Percentiles rank a stretch among this genome's conserved stretches.
phyloP scores from a whole-genome alignment of 2,888 invertebrate species.

The Cerastis rubricosa region DNA sequence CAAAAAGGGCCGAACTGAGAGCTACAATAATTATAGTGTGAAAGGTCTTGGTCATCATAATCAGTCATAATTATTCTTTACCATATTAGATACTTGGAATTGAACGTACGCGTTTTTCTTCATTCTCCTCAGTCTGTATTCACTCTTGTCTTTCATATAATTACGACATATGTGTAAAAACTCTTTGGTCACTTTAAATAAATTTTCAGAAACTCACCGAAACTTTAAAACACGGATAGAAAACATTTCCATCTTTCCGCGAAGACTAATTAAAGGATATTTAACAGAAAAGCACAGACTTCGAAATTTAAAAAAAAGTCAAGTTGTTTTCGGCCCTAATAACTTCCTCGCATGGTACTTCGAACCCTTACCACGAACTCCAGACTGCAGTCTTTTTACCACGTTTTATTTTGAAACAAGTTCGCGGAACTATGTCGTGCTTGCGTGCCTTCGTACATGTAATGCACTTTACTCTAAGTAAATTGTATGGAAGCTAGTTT shows the following conservation, averaged over 20 bases:
- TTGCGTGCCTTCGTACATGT: constrained; percentile 53
- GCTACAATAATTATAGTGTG: background rate
- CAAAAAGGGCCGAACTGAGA: background rate
- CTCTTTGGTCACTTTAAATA: background rate
- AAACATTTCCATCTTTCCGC: background rate
- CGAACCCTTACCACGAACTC: constrained; percentile 41
- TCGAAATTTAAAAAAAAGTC: constrained; percentile 19
- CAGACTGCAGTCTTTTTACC: constrained; percentile 55
- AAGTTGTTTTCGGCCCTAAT: constrained; percentile 33
- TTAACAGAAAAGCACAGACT: constrained; percentile 9
- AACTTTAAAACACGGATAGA: background rate
- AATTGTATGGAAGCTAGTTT: constrained; percentile 60
- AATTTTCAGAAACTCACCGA: background rate
- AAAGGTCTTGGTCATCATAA: background rate
- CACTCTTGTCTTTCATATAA: background rate
- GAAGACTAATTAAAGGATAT: constrained; percentile 39
- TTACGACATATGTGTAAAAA: background rate
- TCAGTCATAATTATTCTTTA: background rate
- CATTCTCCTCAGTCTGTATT: background rate
- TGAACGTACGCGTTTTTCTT: background rate
- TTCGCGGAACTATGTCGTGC: constrained; percentile 54
- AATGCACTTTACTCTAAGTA: constrained; percentile 60
- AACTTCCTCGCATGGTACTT: constrained; percentile 47
- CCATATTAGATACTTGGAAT: background rate
- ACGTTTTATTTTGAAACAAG: constrained; percentile 58